phyloP scores from a whole-genome alignment of 2,888 invertebrate species.

The Synanthedon myopaeformis region DNA sequence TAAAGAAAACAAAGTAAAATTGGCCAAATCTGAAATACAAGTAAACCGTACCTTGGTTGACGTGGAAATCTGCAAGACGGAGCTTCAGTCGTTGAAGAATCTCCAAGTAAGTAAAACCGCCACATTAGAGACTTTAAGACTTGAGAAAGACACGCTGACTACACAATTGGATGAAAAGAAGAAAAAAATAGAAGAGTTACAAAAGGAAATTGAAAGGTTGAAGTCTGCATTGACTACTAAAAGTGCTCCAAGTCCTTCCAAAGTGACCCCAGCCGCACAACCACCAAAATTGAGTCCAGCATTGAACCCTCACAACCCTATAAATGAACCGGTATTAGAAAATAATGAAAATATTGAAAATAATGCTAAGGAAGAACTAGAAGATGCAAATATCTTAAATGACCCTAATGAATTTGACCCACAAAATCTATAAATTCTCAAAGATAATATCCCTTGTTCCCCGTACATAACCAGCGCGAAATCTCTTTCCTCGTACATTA shows the following conservation, averaged over 20 bases:
- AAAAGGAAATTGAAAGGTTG: slow-evolving; percentile 45
- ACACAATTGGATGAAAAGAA: slow-evolving; percentile 47
- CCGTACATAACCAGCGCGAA: background rate
- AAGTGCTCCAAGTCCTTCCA: slow-evolving; percentile 38
- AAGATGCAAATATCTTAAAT: slow-evolving; percentile 49
- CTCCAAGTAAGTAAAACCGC: slow-evolving; percentile 58
- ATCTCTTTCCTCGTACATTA: no score
- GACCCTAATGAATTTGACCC: slow-evolving; percentile 53
- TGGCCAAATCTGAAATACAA: slow-evolving; percentile 42
- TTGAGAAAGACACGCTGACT: slow-evolving; percentile 55
- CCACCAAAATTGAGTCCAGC: slow-evolving; percentile 51
- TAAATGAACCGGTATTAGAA: slow-evolving; percentile 51
- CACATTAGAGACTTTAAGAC: slow-evolving; percentile 50
- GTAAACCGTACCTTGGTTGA: slow-evolving; percentile 49
- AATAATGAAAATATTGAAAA: slow-evolving; percentile 13
- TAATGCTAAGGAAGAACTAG: slow-evolving; percentile 63
- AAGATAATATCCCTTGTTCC: background rate
- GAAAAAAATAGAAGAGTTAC: slow-evolving; percentile 47
- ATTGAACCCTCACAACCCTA: slow-evolving; percentile 37
- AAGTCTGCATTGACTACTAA: slow-evolving; percentile 47
- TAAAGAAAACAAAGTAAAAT: slow-evolving; percentile 32
- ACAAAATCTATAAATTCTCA: slow-evolving; percentile 23
- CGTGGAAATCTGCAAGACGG: slow-evolving; percentile 53
- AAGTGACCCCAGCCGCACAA: slow-evolving; percentile 49
- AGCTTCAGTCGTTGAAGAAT: slow-evolving; percentile 56